These are phyloP conservation scores for Botrylloides violaceus DNA, from an alignment of 23 tunicate genomes.

Conservation along the genomic window DNA sequence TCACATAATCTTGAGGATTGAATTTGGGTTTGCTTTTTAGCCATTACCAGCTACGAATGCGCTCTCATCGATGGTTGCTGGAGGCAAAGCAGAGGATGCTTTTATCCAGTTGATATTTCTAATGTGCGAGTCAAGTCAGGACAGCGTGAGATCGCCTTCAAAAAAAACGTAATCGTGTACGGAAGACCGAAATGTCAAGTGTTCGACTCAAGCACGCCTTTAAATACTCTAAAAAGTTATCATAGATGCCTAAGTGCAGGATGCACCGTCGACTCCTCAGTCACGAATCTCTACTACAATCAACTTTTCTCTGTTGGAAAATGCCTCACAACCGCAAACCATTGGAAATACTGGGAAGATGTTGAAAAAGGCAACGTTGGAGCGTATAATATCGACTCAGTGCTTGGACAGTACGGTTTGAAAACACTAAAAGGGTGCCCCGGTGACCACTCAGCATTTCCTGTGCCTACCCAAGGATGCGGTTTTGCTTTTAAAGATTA, in stretches of 20 bases:
- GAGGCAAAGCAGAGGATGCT: conserved; percentile 14
- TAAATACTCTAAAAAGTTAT: conserved; percentile 21
- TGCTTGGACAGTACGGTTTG: neutral
- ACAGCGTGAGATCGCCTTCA: neutral
- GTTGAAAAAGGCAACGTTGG: conserved; percentile 17
- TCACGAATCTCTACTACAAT: neutral
- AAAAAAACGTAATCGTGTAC: conserved; percentile 10
- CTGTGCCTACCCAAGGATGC: neutral
- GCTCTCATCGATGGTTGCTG: conserved; percentile 34
- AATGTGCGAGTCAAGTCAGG: conserved; percentile 21
- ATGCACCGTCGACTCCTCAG: conserved; percentile 32
- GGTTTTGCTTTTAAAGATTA: neutral
- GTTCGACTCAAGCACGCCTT: conserved; percentile 15
- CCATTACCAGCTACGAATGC: conserved; percentile 26
- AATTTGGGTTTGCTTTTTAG: conserved; percentile 21
- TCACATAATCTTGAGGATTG: too few relatives aligned
- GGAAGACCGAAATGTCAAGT: conserved; percentile 23
- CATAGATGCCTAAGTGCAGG: conserved; percentile 45
- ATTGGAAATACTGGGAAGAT: conserved; percentile 20
- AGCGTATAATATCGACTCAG: conserved; percentile 16
- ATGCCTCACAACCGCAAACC: conserved; percentile 1
- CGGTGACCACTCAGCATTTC: neutral
- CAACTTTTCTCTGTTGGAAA: conserved; percentile 20
- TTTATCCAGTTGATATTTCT: conserved; percentile 21
- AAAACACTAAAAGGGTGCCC: too few relatives aligned